Base-by-base conservation (phyloP, 1,140 invertebrate species). In the Drosophila subpulchrella region DNA sequence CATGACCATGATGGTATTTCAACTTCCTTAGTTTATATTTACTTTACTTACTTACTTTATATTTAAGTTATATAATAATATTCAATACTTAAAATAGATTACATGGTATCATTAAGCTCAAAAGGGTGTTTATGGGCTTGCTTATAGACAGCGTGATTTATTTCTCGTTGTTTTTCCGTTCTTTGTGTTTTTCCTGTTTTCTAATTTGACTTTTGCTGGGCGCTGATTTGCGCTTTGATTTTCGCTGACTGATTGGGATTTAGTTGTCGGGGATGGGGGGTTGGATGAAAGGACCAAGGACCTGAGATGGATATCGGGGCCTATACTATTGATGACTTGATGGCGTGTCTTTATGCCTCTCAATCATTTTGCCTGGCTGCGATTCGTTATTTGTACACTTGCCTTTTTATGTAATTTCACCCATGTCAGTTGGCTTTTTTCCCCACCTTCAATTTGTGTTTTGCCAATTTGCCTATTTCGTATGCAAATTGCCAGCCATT, bases 401-500 rank as follows among this genome's bases (percentile, higher is more conserved):
- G 53, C 41, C 44, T 71, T 30, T 71, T 71, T 58, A 72, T 72
- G 68, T 24, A 71, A 72, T 71, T 72, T 63, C 47, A 54, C 50
- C 56, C 61, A 53, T 46, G 60, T 3, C 38, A 44, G 61, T 51
- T 34, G 38, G 24, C 17, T 50, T 11, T 10, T 44, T 50, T 51
- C 30, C 8, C 48, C 50, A 54, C 34, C 50, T 53, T 47, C 66
- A 55, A 68, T 78, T 79, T 63, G 47, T 65, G 81, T 66, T 84
- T 68, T 75, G 75, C 59, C 73, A 76, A 72, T 63, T 56, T 67
- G 20, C 58, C 67, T 51, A 83, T 82, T 83, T 80, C 20, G 47
- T 77, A 85, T 85, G 81, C 78, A 85, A 85, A 85, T 85, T 81
- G 78, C 68, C 55, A 58, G 12, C 62, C 65, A 86, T 81, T 70